Evolutionary conservation across 2,797 vertebrate species (phyloP).

Genomic region (Spheniscus humboldti): DNA sequence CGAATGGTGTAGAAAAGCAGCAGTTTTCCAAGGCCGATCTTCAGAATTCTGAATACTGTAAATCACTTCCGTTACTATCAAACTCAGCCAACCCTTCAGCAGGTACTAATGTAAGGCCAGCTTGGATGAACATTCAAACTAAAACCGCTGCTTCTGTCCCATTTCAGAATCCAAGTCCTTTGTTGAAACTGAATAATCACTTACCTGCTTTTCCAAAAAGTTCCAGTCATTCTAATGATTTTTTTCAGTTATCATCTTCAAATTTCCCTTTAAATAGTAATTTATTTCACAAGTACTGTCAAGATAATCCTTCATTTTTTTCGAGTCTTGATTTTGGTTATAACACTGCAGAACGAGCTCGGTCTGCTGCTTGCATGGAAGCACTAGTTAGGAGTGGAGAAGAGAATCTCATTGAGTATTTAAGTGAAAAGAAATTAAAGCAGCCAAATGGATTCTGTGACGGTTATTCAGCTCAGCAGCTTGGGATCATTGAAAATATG

Average conservation of each 20-base stretch:
- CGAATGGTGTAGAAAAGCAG: slow-evolving; percentile 70
- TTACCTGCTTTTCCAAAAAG: slow-evolving; percentile 69
- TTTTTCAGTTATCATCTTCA: slow-evolving; percentile 65
- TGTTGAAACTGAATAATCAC: slow-evolving; percentile 66
- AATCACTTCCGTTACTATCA: slow-evolving; percentile 69
- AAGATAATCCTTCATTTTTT: slow-evolving; percentile 64
- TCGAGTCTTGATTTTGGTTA: slow-evolving; percentile 67
- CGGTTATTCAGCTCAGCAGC: slow-evolving; percentile 63
- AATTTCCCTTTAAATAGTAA: slow-evolving; percentile 70
- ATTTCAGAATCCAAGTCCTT: slow-evolving; percentile 72
- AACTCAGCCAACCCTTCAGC: slow-evolving; percentile 62
- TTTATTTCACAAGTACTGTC: slow-evolving; percentile 73
- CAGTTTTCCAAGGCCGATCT: slow-evolving; percentile 70
- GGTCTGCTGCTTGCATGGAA: slow-evolving; percentile 66
- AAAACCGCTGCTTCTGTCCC: slow-evolving; percentile 67
- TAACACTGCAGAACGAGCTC: slow-evolving; percentile 63
- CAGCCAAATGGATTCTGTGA: slow-evolving; percentile 73
- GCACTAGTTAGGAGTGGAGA: slow-evolving; percentile 69
- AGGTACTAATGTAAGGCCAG: slow-evolving; percentile 67
- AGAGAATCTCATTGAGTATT: slow-evolving; percentile 71
- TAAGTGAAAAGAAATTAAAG: slow-evolving; percentile 79
- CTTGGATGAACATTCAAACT: slow-evolving; percentile 66
- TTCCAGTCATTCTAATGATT: slow-evolving; percentile 70
- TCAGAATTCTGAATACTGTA: slow-evolving; percentile 75
- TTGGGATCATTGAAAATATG: slow-evolving; percentile 63